Evolutionary conservation across 2,113 vertebrate species (phyloP).

Genomic region (Hemibates koningsi): DNA sequence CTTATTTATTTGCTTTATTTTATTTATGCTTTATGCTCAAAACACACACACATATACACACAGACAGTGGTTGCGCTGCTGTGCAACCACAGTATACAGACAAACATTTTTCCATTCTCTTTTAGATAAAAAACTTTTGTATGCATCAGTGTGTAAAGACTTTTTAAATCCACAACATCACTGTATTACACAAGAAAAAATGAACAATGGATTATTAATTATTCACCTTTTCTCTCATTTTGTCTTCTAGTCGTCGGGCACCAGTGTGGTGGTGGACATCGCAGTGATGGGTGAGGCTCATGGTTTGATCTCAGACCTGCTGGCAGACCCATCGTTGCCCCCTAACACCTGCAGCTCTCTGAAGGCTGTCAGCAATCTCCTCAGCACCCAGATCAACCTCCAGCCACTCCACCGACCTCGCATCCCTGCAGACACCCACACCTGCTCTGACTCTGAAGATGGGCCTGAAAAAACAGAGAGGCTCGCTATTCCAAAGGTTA

Average conservation of each 20-base stretch:
- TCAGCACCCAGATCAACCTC: constrained; percentile 89
- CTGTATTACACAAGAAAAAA: neutral
- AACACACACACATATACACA: neutral
- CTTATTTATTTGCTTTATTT: neutral
- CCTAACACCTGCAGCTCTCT: constrained; percentile 89
- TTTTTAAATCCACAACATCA: neutral
- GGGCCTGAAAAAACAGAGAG: constrained; percentile 82
- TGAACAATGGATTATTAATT: neutral
- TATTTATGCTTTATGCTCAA: neutral
- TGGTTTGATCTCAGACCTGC: constrained; percentile 91
- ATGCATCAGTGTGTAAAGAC: neutral
- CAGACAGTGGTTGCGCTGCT: neutral
- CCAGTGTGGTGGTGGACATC: constrained; percentile 91
- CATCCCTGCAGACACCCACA: constrained; percentile 77
- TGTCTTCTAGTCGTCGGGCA: constrained; percentile 81
- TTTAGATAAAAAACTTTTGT: neutral
- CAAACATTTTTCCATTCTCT: neutral
- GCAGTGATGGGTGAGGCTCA: constrained; percentile 97
- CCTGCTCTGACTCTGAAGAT: constrained; percentile 88
- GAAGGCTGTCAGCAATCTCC: constrained; percentile 92
- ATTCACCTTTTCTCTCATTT: neutral
- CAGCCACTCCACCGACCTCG: constrained; percentile 86
- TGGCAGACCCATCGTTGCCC: constrained; percentile 89
- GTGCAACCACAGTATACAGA: neutral
- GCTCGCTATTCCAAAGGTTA: constrained; percentile 87